phyloP scores from a whole-genome alignment of 2,888 invertebrate genomes.

The Disparrhopalites patrizii region DNA sequence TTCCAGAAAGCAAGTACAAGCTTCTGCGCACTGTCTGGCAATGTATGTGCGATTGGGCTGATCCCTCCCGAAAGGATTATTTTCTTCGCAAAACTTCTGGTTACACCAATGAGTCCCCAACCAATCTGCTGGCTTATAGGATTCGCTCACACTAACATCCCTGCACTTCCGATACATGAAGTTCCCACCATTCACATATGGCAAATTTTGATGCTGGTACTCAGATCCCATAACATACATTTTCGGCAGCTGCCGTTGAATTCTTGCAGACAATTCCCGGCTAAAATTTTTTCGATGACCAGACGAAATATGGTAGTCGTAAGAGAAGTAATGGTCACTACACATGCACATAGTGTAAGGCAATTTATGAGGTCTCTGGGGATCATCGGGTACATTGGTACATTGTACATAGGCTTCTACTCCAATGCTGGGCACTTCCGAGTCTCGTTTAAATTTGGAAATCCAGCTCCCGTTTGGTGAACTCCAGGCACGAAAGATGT shows the following conservation, averaged over 20 bases:
- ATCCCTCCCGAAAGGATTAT: conserved; percentile 8
- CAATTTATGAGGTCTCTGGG: neutral
- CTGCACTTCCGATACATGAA: conserved; percentile 9
- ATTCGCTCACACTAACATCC: neutral
- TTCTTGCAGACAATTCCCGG: neutral
- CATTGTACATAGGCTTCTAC: neutral
- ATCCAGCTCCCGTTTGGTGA: conserved; percentile 13
- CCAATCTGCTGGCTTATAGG: neutral
- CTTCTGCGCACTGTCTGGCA: conserved; percentile 14
- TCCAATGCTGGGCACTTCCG: neutral
- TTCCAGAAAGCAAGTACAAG: conserved; percentile 15
- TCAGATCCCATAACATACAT: conserved; percentile 2
- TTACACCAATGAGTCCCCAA: conserved; percentile 8
- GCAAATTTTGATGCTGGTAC: neutral
- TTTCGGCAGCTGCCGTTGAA: neutral
- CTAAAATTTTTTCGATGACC: neutral
- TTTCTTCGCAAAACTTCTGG: conserved; percentile 1
- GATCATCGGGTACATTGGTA: neutral
- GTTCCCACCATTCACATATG: neutral
- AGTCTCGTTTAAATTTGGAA: neutral
- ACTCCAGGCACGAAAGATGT: conserved; percentile 21
- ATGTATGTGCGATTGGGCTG: neutral
- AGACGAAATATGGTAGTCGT: neutral
- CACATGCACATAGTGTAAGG: conserved; percentile 22
- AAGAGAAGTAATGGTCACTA: conserved; percentile 18